Evolutionary conservation across 2,113 vertebrate species (phyloP).

Genomic region (Dissostichus mawsoni): DNA sequence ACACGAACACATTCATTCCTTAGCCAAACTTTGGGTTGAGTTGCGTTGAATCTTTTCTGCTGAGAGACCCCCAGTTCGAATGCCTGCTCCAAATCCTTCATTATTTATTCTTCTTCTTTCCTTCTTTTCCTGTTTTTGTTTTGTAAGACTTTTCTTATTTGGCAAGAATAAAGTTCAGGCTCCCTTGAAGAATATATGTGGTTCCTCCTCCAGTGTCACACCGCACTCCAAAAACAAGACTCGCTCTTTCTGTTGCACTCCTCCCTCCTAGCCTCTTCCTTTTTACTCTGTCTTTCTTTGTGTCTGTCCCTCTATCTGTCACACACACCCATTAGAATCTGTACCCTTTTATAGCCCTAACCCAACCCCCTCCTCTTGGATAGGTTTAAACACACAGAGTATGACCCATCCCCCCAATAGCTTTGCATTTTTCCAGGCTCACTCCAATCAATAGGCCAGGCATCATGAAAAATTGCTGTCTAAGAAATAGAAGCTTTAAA

Average conservation of each 20-base stretch:
- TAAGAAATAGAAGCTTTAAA: no score
- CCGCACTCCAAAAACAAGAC: constrained; percentile 10
- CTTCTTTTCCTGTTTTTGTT: neutral
- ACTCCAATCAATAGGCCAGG: no score
- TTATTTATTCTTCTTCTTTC: constrained; percentile 21
- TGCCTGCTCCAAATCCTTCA: constrained; percentile 64
- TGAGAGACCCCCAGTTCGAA: constrained; percentile 38
- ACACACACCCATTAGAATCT: constrained; percentile 25
- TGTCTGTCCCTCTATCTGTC: constrained; percentile 7
- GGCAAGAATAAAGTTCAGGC: constrained; percentile 3
- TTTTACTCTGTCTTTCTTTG: neutral
- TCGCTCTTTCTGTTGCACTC: neutral
- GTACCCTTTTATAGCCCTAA: constrained; percentile 38
- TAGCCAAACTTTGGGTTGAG: constrained; percentile 61
- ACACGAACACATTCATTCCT: constrained; percentile 79
- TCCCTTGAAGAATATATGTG: neutral
- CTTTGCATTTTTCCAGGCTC: neutral
- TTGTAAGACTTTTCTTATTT: neutral
- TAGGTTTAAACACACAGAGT: constrained; percentile 11
- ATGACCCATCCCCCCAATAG: constrained; percentile 41
- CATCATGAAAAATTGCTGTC: neutral
- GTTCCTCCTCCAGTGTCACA: constrained; percentile 18
- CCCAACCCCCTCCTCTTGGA: constrained; percentile 10
- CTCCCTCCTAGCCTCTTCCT: neutral
- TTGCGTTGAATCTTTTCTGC: constrained; percentile 7